Evolutionary conservation across 2,113 vertebrate genomes (phyloP).

Genomic region (Pogonocichla stellata): DNA sequence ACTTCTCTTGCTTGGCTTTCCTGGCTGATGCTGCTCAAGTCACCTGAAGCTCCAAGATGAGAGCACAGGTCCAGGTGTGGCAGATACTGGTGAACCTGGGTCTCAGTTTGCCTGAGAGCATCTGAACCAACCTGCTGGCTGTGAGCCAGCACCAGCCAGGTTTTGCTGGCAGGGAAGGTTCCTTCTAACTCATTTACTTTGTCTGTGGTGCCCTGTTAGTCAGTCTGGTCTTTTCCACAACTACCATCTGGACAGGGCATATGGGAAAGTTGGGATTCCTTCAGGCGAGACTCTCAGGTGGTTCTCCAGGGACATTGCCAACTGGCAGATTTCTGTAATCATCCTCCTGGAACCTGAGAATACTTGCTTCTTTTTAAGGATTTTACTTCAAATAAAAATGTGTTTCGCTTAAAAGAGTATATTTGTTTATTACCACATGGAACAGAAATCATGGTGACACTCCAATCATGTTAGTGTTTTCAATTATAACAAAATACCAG

Average conservation of each 20-base stretch:
- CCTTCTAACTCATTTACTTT: background rate
- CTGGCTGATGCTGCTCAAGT: background rate
- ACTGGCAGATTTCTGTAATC: background rate
- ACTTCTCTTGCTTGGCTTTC: background rate
- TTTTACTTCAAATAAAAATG: background rate
- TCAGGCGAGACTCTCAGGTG: background rate
- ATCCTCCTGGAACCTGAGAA: background rate
- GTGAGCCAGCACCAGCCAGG: background rate
- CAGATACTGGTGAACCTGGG: background rate
- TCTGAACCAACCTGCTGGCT: background rate
- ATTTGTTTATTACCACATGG: background rate
- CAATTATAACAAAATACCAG: background rate
- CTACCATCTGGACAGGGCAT: constrained; percentile 23
- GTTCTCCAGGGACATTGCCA: background rate
- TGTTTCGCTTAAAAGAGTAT: background rate
- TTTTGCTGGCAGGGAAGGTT: background rate
- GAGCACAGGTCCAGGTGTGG: background rate
- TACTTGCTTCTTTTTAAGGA: background rate
- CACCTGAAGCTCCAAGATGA: background rate
- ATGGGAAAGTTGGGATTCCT: constrained; percentile 10
- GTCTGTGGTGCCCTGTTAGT: background rate
- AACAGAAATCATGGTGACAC: background rate
- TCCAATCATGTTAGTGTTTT: background rate
- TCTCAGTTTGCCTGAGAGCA: background rate
- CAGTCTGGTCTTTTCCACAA: background rate